Evolutionary conservation across 2,797 vertebrate genomes (phyloP).

Genomic region (Pseudomugil gertrudae): DNA sequence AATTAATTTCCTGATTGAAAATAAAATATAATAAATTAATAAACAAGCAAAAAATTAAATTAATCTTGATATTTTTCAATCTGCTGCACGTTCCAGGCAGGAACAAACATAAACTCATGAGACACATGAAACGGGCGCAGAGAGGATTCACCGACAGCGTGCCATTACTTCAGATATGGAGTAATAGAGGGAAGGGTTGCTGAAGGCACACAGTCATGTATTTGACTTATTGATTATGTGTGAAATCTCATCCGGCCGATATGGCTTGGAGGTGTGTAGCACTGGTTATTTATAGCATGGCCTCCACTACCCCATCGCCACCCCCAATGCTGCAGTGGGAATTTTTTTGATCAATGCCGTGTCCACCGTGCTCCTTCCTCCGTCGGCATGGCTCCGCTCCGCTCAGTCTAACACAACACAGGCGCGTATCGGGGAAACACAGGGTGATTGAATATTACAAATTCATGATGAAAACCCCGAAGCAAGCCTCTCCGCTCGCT

Average conservation of each 20-base stretch:
- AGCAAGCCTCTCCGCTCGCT: background rate
- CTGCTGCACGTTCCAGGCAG: background rate
- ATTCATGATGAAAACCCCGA: constrained; percentile 32
- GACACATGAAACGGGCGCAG: background rate
- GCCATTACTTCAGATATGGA: constrained; percentile 19
- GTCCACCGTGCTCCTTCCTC: constrained; percentile 22
- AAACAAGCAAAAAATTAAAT: no score
- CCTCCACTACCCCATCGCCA: constrained; percentile 26
- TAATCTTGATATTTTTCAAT: no score
- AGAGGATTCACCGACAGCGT: constrained; percentile 15
- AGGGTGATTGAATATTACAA: constrained; percentile 24
- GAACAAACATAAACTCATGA: background rate
- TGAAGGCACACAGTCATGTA: constrained; percentile 44
- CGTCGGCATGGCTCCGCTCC: constrained; percentile 27
- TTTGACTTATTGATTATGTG: constrained; percentile 76
- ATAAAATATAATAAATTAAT: no score
- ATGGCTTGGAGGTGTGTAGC: constrained; percentile 57
- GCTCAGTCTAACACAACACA: constrained; percentile 1
- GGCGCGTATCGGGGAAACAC: background rate
- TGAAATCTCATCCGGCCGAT: constrained; percentile 71
- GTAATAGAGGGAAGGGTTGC: constrained; percentile 18
- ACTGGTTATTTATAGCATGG: constrained; percentile 65
- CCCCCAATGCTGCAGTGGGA: constrained; percentile 25
- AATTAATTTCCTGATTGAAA: no score
- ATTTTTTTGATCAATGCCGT: constrained; percentile 47